phyloP scores from a whole-genome alignment of 2,888 invertebrate species.

The Dasypolia templi region DNA sequence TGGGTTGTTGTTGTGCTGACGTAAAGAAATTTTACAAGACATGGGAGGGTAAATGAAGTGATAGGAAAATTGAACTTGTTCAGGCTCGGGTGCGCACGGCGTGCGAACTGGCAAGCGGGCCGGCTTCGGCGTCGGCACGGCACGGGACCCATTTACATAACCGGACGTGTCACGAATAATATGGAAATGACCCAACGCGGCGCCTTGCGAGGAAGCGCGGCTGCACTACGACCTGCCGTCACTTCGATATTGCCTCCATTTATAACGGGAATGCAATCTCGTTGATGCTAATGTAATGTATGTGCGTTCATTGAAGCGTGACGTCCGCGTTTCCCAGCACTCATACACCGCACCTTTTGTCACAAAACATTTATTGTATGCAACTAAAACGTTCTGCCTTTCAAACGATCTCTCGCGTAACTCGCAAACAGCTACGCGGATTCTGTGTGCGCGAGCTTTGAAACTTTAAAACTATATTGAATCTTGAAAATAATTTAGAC shows the following conservation, averaged over 20 bases:
- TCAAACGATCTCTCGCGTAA: conserved; percentile 31
- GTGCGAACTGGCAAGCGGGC: conserved; percentile 65
- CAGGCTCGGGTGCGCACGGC: conserved; percentile 67
- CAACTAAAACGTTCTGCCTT: conserved; percentile 44
- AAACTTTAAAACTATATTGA: conserved; percentile 27
- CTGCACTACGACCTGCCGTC: conserved; percentile 75
- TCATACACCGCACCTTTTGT: conserved; percentile 55
- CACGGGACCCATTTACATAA: conserved; percentile 84
- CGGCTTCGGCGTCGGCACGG: conserved; percentile 65
- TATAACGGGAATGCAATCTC: conserved; percentile 77
- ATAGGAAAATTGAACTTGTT: conserved; percentile 73
- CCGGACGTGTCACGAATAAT: conserved; percentile 89
- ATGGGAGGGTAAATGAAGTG: conserved; percentile 69
- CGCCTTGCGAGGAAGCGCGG: conserved; percentile 70
- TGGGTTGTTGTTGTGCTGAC: conserved; percentile 29
- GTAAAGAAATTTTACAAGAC: conserved; percentile 55
- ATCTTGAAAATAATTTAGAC: conserved; percentile 60
- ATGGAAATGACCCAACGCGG: conserved; percentile 84
- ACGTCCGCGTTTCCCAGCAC: conserved; percentile 36
- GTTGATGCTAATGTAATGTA: conserved; percentile 71
- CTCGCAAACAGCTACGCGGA: conserved; percentile 9
- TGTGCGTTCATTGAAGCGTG: conserved; percentile 65
- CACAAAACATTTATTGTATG: conserved; percentile 54
- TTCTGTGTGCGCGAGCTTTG: neutral
- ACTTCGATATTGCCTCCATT: conserved; percentile 83